These are phyloP conservation scores for Zoanthus sociatus DNA, from an alignment of 92 coral and sea anemone genomes.

Conservation along the genomic window DNA sequence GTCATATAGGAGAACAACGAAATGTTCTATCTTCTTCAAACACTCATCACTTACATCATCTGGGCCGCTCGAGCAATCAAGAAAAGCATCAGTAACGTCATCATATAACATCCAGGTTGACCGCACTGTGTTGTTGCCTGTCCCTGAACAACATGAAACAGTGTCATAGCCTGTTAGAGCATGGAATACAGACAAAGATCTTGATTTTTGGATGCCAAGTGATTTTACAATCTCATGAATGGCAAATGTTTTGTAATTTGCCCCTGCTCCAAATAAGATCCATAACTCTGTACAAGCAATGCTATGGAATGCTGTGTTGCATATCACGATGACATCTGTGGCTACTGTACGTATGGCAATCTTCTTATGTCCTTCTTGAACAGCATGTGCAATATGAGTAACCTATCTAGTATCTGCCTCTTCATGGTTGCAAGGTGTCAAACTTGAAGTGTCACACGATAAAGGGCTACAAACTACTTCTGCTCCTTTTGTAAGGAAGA, in stretches of 20 bases:
- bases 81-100: slow-evolving; percentile 4
- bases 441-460: not conserved
- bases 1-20: slow-evolving; percentile 3
- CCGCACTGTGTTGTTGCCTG: not conserved
- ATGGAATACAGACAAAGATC: slow-evolving; percentile 17
- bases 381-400: slow-evolving; percentile 26
- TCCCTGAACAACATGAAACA: slow-evolving; percentile 16
- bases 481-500: slow-evolving; percentile 7
- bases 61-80: slow-evolving; percentile 18
- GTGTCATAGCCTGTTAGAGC: slow-evolving; percentile 20
- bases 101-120: slow-evolving; percentile 27
- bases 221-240: not conserved
- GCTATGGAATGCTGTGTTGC: not conserved
- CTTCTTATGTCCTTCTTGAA: not conserved
- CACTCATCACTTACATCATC: slow-evolving; percentile 16
- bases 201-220: slow-evolving; percentile 12
- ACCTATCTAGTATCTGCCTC: slow-evolving; percentile 16
- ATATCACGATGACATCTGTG: slow-evolving; percentile 28
- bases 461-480: slow-evolving; percentile 23
- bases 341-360: slow-evolving; percentile 31
- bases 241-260: not conserved
- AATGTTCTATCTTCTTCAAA: slow-evolving; percentile 20
- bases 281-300: not conserved
- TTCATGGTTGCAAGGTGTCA: slow-evolving; percentile 25
- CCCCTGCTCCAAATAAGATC: not conserved